Percentiles rank a stretch among this genome's conserved stretches.
These are phyloP conservation scores for Lasius platythorax DNA, from an alignment of 2,888 invertebrate species.

Conservation along the genomic window DNA sequence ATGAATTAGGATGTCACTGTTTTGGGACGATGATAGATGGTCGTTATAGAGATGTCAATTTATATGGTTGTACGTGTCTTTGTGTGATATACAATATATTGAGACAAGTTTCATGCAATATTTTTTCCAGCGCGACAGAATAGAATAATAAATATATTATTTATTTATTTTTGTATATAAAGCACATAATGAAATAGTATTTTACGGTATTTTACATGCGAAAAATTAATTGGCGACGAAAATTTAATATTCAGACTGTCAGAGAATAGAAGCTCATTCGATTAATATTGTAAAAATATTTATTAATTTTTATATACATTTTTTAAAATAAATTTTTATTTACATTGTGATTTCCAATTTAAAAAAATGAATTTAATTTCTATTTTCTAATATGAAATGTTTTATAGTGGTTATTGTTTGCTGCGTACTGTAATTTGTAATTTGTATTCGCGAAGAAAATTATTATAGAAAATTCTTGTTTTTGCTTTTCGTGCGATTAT, in stretches of 20 bases:
- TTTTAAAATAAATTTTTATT: neutral
- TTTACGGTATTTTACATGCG: neutral
- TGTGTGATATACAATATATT: neutral
- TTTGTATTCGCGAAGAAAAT: neutral
- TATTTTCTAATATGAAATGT: neutral
- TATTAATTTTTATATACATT: neutral
- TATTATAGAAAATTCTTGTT: neutral
- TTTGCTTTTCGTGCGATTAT: neutral
- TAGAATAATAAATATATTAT: neutral
- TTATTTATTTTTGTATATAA: neutral
- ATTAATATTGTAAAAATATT: neutral
- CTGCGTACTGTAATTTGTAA: neutral
- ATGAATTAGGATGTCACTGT: slow-evolving; percentile 61
- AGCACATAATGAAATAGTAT: neutral
- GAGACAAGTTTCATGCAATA: neutral
- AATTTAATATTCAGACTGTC: neutral
- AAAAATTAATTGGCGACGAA: neutral
- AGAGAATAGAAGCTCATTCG: neutral
- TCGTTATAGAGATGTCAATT: slow-evolving; percentile 32
- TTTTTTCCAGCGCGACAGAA: neutral
- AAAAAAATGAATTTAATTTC: neutral
- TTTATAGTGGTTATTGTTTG: neutral
- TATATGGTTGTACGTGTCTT: slow-evolving; percentile 10
- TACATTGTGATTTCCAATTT: neutral
- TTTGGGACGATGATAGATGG: slow-evolving; percentile 72